These are phyloP conservation scores for Cyprinodon diabolis DNA, from an alignment of 2,797 vertebrate species.

Conservation along the genomic window DNA sequence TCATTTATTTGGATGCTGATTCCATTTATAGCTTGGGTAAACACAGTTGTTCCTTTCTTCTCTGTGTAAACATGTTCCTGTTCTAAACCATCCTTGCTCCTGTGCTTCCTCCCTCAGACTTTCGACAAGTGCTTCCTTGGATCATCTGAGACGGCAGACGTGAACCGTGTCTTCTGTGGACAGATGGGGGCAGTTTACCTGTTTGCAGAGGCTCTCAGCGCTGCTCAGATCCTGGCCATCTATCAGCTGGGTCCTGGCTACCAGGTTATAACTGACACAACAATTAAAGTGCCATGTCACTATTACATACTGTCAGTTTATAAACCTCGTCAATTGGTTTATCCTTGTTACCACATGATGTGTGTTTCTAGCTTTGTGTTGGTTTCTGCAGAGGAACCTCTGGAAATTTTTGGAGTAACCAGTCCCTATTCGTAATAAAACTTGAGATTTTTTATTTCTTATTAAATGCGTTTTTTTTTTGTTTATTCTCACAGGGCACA, in stretches of 20 bases:
- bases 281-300: too few species aligned
- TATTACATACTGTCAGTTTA: too few species aligned
- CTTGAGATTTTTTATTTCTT: background rate
- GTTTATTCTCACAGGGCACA: slow-evolving; percentile 83
- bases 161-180: slow-evolving; percentile 95
- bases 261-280: slow-evolving; percentile 82
- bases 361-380: too few species aligned
- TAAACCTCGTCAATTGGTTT: too few species aligned
- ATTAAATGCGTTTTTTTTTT: background rate
- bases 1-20: background rate
- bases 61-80: background rate
- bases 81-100: background rate
- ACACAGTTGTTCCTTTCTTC: slow-evolving; percentile 2
- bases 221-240: slow-evolving; percentile 96
- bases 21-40: slow-evolving; percentile 41
- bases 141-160: slow-evolving; percentile 96
- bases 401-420: background rate
- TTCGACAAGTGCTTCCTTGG: slow-evolving; percentile 99
- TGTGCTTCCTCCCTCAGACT: slow-evolving; percentile 79
- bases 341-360: too few species aligned
- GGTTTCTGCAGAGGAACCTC: too few species aligned
- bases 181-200: slow-evolving; percentile 98
- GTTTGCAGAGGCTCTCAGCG: slow-evolving; percentile 94
- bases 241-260: slow-evolving; percentile 96
- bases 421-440: too few species aligned